phyloP scores from a whole-genome alignment of 2,113 vertebrate species.

The Pao palembangensis region DNA sequence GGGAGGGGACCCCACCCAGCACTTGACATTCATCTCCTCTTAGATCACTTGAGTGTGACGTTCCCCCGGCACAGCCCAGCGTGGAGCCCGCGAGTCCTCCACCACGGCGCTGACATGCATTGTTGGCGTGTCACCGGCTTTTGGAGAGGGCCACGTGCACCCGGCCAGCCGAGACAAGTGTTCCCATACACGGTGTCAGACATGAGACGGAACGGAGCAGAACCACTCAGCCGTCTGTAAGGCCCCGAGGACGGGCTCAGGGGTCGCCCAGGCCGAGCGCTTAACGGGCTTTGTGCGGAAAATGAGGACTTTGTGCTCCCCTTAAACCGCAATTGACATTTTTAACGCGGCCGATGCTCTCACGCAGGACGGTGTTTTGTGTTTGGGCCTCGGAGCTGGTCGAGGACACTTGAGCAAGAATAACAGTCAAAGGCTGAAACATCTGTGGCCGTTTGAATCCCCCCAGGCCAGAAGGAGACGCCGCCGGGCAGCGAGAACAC shows the following conservation, averaged over 20 bases:
- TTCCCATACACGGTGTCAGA: constrained; percentile 36
- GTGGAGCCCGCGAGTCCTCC: constrained; percentile 35
- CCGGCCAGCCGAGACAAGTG: constrained; percentile 50
- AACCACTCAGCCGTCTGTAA: constrained; percentile 24
- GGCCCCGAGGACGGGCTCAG: constrained; percentile 22
- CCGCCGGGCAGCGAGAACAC: neutral
- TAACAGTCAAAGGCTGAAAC: constrained; percentile 9
- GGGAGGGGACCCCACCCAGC: constrained; percentile 32
- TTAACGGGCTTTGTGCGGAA: constrained; percentile 17
- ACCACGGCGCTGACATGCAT: constrained; percentile 38
- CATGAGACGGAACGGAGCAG: constrained; percentile 31
- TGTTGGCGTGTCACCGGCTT: constrained; percentile 54
- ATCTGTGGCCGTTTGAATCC: constrained; percentile 15
- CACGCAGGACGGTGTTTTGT: constrained; percentile 8
- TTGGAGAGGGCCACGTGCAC: constrained; percentile 59
- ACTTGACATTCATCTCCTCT: constrained; percentile 60
- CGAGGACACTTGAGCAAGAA: constrained; percentile 44
- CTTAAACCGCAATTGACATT: constrained; percentile 24
- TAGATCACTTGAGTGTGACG: constrained; percentile 64
- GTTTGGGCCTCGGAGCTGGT: constrained; percentile 6
- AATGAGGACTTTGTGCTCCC: constrained; percentile 25
- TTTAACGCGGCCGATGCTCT: constrained; percentile 15
- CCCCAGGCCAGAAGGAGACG: neutral
- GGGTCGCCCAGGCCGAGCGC: constrained; percentile 7
- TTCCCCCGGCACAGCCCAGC: constrained; percentile 39